Evolutionary conservation across 2,797 vertebrate genomes (phyloP).

Genomic region (Phoxinus dragarum): DNA sequence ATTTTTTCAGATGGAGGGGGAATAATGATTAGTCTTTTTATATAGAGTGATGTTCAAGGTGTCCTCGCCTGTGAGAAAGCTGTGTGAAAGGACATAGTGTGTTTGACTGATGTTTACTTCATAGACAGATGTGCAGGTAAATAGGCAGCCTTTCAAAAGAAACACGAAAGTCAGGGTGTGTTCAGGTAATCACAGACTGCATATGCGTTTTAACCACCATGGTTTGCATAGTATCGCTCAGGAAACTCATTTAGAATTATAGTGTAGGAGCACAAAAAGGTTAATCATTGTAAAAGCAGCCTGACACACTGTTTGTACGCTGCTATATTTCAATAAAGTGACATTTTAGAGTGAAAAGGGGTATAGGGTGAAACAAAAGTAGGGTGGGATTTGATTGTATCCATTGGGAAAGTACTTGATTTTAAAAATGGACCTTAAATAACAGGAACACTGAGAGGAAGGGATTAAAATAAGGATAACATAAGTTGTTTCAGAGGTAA

Average conservation of each 20-base stretch:
- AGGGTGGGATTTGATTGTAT: neutral
- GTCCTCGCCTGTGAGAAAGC: constrained; percentile 48
- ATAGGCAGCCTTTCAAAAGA: constrained; percentile 52
- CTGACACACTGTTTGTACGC: neutral
- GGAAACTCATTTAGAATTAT: constrained; percentile 8
- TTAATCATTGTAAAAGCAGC: neutral
- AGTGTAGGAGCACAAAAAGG: neutral
- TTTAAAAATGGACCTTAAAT: neutral
- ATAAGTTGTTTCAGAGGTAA: neutral
- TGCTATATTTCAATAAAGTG: neutral
- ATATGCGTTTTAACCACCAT: constrained; percentile 37
- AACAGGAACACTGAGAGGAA: neutral
- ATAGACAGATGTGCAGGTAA: constrained; percentile 37
- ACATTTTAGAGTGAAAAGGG: neutral
- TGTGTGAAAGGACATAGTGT: constrained; percentile 44
- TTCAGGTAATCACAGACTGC: constrained; percentile 44
- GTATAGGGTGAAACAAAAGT: neutral
- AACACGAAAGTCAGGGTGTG: constrained; percentile 49
- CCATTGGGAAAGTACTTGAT: neutral
- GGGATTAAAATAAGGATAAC: neutral
- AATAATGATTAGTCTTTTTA: constrained; percentile 67
- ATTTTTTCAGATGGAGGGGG: constrained; percentile 24
- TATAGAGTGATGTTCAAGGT: constrained; percentile 41
- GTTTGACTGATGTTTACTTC: constrained; percentile 42
- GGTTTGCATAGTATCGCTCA: constrained; percentile 38